Base-by-base conservation (phyloP, 2,888 invertebrate genomes). In the Cheilosia vernalis region DNA sequence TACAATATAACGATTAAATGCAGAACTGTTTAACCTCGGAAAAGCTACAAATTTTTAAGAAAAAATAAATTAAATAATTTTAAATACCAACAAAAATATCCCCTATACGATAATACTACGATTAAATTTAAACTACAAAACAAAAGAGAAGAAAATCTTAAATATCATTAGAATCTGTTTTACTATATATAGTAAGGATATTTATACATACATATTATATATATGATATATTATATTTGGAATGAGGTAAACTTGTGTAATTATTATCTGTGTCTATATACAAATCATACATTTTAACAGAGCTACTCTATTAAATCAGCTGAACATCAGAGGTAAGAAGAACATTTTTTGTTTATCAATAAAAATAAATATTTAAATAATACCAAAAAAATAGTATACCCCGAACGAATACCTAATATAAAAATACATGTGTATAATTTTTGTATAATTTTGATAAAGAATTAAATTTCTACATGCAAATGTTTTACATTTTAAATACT, bases 211-310 rank as follows among this genome's bases (percentile, higher is more conserved):
- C 37, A 79, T 21, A 56, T 33, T 21, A 56, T 33, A 56, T 30
- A n/a, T 19, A 58, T 66, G 51, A 55, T 37, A 70, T 80, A 83
- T 74, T 67, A 69, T 63, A 80, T 83, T 73, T 79, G 40, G 44
- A 70, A 84, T 84, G 74, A 66, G 63, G 84, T 69, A 44, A 69
- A 76, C 70, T 61, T 66, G 49, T 76, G 76, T 85, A 81, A 85
- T 85, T 85, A 51, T 76, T 70, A 80, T 85, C 72, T 72, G 85
- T 85, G 85, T 80, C 85, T 85, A 85, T 80, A 85, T 81, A 85
- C 81, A 85, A 76, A 69, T 66, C 63, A 70, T 79, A 72, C 49
- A 56, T 15, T 58, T 70, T 13, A 79, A 70, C 53, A 61, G 33
- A 77, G 55, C 56, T 61, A 40, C 56, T 78, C 63, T 73, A 56